Conservation (phyloP, 1,140 invertebrate species). For the Mesaphorura yosii region DNA sequence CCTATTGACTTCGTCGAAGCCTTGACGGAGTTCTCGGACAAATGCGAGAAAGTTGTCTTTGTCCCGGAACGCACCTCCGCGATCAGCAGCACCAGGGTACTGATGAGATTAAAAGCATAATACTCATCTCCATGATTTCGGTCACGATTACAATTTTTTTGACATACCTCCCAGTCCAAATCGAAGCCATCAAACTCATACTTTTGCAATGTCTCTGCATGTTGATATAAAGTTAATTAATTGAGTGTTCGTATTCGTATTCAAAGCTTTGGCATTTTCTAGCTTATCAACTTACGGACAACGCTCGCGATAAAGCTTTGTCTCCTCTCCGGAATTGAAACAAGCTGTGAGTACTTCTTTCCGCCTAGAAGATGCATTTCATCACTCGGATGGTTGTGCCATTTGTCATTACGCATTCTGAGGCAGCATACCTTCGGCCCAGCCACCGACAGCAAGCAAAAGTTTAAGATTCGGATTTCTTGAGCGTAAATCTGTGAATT, state of each 20-base stretch:
- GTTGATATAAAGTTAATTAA: neutral
- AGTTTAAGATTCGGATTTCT: conserved; percentile 64
- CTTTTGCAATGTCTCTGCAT: conserved; percentile 11
- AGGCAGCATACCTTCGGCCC: neutral
- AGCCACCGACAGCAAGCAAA: conserved; percentile 52
- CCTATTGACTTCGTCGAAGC: conserved; percentile 34
- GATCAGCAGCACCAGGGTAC: conserved; percentile 35
- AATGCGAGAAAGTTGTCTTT: conserved; percentile 34
- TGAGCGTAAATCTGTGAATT: conserved; percentile 61
- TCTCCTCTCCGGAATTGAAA: conserved; percentile 26
- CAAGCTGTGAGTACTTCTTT: conserved; percentile 37
- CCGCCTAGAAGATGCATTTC: conserved; percentile 13
- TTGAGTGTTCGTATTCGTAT: neutral
- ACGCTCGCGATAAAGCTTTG: conserved; percentile 34
- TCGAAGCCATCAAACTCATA: conserved; percentile 41
- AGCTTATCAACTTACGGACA: conserved; percentile 24
- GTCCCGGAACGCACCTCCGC: conserved; percentile 36
- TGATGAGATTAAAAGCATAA: neutral
- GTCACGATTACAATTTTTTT: neutral
- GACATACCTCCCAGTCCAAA: conserved; percentile 31
- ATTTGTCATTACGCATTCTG: neutral
- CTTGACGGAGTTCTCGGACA: conserved; percentile 36
- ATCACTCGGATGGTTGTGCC: neutral
- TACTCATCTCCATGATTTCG: no score
- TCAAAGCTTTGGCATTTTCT: neutral